Evolutionary conservation across 30 jellyfish, hydroid and myxozoan species (phyloP), one percentile per base, ranked within the genome.

Genomic region (Aurelia aurita): DNA sequence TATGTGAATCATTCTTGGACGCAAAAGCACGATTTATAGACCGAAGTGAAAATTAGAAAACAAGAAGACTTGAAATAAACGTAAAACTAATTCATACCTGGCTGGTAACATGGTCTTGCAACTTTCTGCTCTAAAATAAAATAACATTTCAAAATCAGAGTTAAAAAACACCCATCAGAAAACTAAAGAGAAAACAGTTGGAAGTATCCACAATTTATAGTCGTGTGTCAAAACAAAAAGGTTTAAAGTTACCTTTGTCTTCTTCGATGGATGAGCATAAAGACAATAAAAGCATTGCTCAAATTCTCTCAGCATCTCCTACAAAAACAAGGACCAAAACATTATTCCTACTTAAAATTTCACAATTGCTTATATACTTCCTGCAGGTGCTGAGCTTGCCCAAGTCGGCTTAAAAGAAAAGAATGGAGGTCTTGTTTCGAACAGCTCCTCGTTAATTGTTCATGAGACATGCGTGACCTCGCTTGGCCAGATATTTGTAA

Each of bases 211-310:
- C 0, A 4, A 15, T 51, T n/a, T 9, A 15, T 20, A 29, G 21
- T 31, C 34, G 31, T 57, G 14, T 18, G 27, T 4, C 64, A 23
- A 69, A 34, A n/a, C 34, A 12, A 18, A 11, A 39, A 14, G 3
- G 8, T 44, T 45, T 14, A 1, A 12, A 27, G 74, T 18, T 58
- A 93, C 98, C 84, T 93, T 93, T 23, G 97, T 63, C 79, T 93
- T 93, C 51, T 88, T 93, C 22, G 97, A 93, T 63, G 98, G 98
- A 46, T 93, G 93, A 15, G 97, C 98, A 63, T 72, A 93, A 15
- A 93, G 86, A 47, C 98, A 93, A 58, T 69, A 87, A 53, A 93
- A 87, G 70, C 98, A 87, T 68, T 93, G 98, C 22, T 93, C 98
- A 22, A 93, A 54, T 65, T 93, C 96, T 67, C 82, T 88, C 49